phyloP scores from a whole-genome alignment of 1,140 invertebrate genomes.

The Laupala kohalensis region DNA sequence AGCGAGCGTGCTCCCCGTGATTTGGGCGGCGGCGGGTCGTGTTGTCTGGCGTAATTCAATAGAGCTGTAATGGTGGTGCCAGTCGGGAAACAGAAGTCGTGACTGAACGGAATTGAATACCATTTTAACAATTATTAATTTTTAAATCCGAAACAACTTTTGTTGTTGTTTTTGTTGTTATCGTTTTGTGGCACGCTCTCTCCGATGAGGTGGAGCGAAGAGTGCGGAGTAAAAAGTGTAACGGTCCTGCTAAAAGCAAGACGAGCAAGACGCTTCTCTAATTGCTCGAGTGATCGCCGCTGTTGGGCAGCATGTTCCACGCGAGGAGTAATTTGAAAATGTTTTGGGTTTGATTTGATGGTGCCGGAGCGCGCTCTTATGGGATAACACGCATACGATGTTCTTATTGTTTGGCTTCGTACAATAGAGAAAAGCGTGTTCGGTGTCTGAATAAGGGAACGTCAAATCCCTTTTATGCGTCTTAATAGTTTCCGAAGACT shows the following conservation, averaged over 20 bases:
- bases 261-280: background rate
- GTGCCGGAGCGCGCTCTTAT: background rate
- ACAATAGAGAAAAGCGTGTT: background rate
- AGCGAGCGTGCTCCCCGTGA: background rate
- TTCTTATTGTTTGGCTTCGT: background rate
- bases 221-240: background rate
- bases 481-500: background rate
- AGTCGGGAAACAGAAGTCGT: background rate
- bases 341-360: background rate
- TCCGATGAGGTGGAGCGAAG: background rate
- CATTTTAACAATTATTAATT: background rate
- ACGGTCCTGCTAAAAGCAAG: background rate
- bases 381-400: background rate
- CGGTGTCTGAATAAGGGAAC: background rate
- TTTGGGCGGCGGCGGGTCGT: background rate
- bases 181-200: background rate
- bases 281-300: background rate
- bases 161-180: background rate
- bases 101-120: background rate
- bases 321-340: background rate
- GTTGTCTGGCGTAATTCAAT: background rate
- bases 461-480: background rate
- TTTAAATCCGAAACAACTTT: background rate
- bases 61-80: background rate
- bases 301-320: background rate